phyloP scores from a whole-genome alignment of 2,113 vertebrate genomes.

The Dasyornis broadbenti region DNA sequence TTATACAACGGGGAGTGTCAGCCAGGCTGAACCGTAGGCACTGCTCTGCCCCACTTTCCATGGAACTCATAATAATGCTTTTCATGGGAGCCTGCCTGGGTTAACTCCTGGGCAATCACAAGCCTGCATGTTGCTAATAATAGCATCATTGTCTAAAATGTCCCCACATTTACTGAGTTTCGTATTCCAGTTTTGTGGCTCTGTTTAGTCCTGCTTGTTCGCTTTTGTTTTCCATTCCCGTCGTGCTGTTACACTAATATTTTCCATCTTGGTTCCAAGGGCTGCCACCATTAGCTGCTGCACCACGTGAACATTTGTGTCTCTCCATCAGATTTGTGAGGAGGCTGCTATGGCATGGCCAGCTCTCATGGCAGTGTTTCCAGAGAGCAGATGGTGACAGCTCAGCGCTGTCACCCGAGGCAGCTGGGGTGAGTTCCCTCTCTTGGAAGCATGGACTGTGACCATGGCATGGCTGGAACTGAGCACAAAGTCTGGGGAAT shows the following conservation, averaged over 20 bases:
- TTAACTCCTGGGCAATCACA: not conserved
- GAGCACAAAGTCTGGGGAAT: not conserved
- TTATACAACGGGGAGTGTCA: not conserved
- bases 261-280: constrained; percentile 56
- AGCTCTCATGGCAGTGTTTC: constrained; percentile 46
- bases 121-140: not conserved
- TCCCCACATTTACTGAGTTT: not conserved
- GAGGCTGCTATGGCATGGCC: constrained; percentile 6
- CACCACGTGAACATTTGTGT: constrained; percentile 40
- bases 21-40: not conserved
- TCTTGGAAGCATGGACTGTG: not conserved
- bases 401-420: not conserved
- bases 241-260: constrained; percentile 60
- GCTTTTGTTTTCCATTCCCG: constrained; percentile 27
- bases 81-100: not conserved
- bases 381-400: constrained; percentile 48
- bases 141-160: not conserved
- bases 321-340: constrained; percentile 10
- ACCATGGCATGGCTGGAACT: not conserved
- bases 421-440: not conserved
- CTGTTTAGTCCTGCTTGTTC: not conserved
- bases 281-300: constrained; percentile 30
- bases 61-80: not conserved
- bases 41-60: not conserved
- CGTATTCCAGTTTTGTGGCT: not conserved